phyloP scores from a whole-genome alignment of 2,888 invertebrate species.

The Platyscelio sp. region DNA sequence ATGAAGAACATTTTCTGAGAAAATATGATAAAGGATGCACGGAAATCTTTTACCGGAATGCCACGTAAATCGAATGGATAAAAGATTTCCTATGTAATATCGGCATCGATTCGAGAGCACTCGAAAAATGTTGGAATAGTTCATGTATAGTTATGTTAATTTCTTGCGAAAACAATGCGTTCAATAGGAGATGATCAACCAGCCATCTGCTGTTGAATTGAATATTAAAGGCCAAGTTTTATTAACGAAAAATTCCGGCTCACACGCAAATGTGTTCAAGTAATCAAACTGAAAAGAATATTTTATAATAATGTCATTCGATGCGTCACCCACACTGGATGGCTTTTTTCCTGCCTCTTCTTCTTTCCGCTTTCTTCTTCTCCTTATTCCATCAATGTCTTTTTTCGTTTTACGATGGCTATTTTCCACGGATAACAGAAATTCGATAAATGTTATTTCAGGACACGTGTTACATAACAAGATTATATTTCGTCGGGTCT shows the following conservation, averaged over 20 bases:
- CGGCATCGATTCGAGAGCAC: not conserved
- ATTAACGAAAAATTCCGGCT: constrained; percentile 20
- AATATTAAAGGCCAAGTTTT: constrained; percentile 4
- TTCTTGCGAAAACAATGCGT: constrained; percentile 12
- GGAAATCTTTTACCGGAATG: constrained; percentile 10
- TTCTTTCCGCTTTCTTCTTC: not conserved
- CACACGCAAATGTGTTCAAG: no score
- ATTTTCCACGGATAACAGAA: not conserved
- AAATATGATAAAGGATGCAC: constrained; percentile 25
- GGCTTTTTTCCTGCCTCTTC: not conserved
- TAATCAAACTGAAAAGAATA: not conserved
- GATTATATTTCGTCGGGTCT: constrained; percentile 20
- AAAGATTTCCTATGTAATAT: constrained; percentile 42
- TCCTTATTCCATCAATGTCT: not conserved
- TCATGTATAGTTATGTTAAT: constrained; percentile 27
- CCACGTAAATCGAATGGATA: constrained; percentile 27
- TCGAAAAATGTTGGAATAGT: not conserved
- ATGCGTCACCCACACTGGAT: not conserved
- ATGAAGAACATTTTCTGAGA: not conserved
- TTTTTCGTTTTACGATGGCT: not conserved
- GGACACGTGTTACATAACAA: constrained; percentile 28
- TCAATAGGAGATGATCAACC: not conserved
- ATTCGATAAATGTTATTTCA: constrained; percentile 23
- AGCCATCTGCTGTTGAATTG: constrained; percentile 26
- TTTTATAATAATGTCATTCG: not conserved